A percentile compares a stretch with the other conserved stretches of the same genome.
phyloP scores from a whole-genome alignment of 30 jellyfish, hydroid and myxozoan genomes.

The Haliclystus octoradiatus region DNA sequence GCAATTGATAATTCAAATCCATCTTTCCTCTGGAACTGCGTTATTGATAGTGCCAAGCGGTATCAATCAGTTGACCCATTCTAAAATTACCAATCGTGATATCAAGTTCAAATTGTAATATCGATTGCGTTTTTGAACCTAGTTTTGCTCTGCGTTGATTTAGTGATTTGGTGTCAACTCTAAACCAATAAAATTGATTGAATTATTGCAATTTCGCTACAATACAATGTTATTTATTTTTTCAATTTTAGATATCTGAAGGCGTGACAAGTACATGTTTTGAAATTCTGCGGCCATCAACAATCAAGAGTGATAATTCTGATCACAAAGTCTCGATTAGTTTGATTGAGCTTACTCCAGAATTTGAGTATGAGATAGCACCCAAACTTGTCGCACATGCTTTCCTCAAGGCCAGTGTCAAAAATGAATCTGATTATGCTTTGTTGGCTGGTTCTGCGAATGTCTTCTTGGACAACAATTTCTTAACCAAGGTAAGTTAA shows the following conservation, averaged over 20 bases:
- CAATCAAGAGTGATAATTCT: slow-evolving; percentile 45
- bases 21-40: no score
- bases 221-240: not conserved
- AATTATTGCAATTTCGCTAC: no score
- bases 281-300: slow-evolving; percentile 61
- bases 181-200: no score
- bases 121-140: no score
- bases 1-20: no score
- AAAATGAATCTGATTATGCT: slow-evolving; percentile 75
- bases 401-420: slow-evolving; percentile 60
- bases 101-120: no score
- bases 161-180: no score
- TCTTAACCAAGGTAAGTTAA: slow-evolving; percentile 63
- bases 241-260: slow-evolving; percentile 24
- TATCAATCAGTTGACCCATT: no score
- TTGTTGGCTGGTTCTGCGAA: slow-evolving; percentile 82
- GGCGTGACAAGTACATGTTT: slow-evolving; percentile 77
- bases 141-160: no score
- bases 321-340: slow-evolving; percentile 82
- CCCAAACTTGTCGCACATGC: slow-evolving; percentile 91
- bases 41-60: no score
- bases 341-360: slow-evolving; percentile 55
- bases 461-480: slow-evolving; percentile 78
- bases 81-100: no score
- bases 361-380: slow-evolving; percentile 54